These are phyloP conservation scores for Lepidocyrtoides sp. DNA, from an alignment of 2,888 invertebrate genomes.

Conservation along the genomic window DNA sequence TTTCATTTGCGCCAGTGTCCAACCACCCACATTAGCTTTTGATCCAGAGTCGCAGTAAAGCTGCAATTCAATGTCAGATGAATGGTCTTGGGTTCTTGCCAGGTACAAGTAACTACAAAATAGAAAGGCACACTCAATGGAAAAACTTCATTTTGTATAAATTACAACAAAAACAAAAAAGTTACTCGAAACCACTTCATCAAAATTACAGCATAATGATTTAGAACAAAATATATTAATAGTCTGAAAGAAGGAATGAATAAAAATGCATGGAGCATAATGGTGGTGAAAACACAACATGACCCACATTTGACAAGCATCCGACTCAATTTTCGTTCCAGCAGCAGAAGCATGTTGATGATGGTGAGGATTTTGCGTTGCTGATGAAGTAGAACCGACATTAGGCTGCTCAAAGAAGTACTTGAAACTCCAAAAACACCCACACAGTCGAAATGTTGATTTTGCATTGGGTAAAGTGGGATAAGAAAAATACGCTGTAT, in stretches of 20 bases:
- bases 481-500: conserved; percentile 49
- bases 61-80: conserved; percentile 59
- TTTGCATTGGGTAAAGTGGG: conserved; percentile 54
- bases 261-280: background rate
- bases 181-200: background rate
- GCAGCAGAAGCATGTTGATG: background rate
- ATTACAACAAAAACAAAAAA: background rate
- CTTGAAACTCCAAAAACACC: conserved; percentile 62
- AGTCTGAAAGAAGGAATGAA: background rate
- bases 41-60: conserved; percentile 61
- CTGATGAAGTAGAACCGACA: background rate
- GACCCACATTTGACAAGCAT: conserved; percentile 67
- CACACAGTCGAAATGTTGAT: conserved; percentile 47
- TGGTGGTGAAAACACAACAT: conserved; percentile 14
- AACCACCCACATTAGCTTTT: conserved; percentile 57
- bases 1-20: conserved; percentile 38
- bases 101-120: conserved; percentile 55
- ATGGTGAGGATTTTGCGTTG: background rate
- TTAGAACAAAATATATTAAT: too few relatives aligned
- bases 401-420: conserved; percentile 51
- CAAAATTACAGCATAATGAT: background rate
- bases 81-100: conserved; percentile 23
- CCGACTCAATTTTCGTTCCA: conserved; percentile 58
- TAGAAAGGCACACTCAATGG: background rate
- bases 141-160: background rate